A percentile compares a stretch with the other conserved stretches of the same genome.
Evolutionary conservation across 2,797 vertebrate species (phyloP).

Genomic region (Merluccius polli): DNA sequence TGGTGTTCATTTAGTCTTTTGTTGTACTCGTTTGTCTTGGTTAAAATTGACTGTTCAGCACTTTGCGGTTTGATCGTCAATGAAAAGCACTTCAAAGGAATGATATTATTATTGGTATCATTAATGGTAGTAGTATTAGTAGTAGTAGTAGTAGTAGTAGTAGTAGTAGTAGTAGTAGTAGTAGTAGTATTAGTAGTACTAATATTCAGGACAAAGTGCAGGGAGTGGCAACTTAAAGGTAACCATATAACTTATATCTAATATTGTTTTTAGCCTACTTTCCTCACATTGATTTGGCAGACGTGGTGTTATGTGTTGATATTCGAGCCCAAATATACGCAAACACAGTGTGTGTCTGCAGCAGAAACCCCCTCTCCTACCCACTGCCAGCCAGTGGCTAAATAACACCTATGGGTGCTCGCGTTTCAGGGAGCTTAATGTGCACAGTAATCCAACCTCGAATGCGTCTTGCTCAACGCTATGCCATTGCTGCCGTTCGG

Average conservation of each 20-base stretch:
- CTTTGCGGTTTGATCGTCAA: not conserved
- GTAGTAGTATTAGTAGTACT: no score
- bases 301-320: not conserved
- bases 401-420: slow-evolving; percentile 44
- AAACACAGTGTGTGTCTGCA: slow-evolving; percentile 5
- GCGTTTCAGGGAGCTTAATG: slow-evolving; percentile 53
- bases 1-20: not conserved
- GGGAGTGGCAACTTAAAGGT: not conserved
- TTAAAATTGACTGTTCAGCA: not conserved
- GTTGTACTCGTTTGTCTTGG: not conserved
- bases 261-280: no score
- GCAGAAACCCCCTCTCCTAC: not conserved
- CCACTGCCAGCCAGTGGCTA: slow-evolving; percentile 1
- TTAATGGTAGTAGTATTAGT: not conserved
- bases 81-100: not conserved
- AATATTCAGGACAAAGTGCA: not conserved
- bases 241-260: no score
- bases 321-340: not conserved
- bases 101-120: no score
- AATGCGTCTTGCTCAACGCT: slow-evolving; percentile 46
- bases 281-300: not conserved
- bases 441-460: slow-evolving; percentile 62
- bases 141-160: not conserved
- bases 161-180: not conserved
- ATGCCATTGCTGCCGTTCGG: slow-evolving; percentile 58